A percentile compares a stretch with the other conserved stretches of the same genome.
These are phyloP conservation scores for Augochlora pura DNA, from an alignment of 1,140 invertebrate genomes.

Conservation along the genomic window DNA sequence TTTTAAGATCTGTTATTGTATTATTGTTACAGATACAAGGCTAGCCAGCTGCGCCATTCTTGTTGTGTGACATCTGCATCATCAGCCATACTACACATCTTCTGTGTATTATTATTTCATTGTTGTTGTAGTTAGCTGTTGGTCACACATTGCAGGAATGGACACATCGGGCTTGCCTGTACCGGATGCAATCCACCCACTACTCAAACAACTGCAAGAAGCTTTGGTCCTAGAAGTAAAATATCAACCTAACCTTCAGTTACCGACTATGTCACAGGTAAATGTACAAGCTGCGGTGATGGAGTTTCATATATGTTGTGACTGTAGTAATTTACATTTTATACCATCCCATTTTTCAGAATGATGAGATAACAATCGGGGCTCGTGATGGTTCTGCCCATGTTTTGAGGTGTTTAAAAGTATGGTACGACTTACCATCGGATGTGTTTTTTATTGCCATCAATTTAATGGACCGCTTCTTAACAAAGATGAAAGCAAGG, in stretches of 20 bases:
- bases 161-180: constrained; percentile 80
- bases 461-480: constrained; percentile 88
- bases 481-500: constrained; percentile 86
- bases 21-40: constrained; percentile 75
- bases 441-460: constrained; percentile 89
- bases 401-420: constrained; percentile 89
- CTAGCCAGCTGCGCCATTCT: constrained; percentile 80
- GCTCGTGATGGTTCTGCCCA: constrained; percentile 89
- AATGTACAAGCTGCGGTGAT: background rate
- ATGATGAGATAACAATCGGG: constrained; percentile 86
- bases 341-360: constrained; percentile 64
- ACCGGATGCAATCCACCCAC: constrained; percentile 80
- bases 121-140: constrained; percentile 61
- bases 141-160: constrained; percentile 79
- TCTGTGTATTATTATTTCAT: constrained; percentile 47
- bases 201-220: constrained; percentile 85
- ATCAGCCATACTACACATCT: constrained; percentile 64
- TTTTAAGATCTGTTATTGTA: constrained; percentile 3
- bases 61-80: constrained; percentile 75
- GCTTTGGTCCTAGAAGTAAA: constrained; percentile 85
- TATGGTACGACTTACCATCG: constrained; percentile 90
- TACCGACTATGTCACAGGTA: constrained; percentile 77
- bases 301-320: background rate
- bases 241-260: constrained; percentile 85
- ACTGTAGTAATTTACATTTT: background rate